phyloP scores from a whole-genome alignment of 2,113 vertebrate species.

The Thamnophis sirtalis region DNA sequence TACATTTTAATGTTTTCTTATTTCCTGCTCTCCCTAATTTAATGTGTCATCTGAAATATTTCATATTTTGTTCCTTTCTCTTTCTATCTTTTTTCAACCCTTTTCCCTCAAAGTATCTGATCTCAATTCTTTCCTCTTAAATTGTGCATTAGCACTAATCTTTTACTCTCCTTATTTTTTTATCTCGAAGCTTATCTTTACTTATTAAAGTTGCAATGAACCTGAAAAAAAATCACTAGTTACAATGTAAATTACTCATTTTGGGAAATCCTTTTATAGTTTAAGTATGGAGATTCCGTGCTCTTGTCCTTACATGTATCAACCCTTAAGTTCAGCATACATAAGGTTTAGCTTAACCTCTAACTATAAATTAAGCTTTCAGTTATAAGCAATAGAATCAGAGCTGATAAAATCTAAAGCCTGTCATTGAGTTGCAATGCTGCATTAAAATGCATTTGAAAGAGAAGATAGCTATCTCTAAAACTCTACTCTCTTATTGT shows the following conservation, averaged over 20 bases:
- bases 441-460: neutral
- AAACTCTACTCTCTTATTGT: neutral
- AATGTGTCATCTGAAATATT: no score
- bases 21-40: no score
- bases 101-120: neutral
- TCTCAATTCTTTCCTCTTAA: conserved; percentile 24
- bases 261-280: neutral
- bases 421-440: neutral
- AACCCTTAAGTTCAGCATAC: neutral
- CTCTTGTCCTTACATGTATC: neutral
- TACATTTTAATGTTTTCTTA: no score
- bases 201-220: neutral
- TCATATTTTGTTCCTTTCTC: no score
- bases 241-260: neutral
- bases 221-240: neutral
- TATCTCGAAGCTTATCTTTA: conserved; percentile 23
- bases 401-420: neutral
- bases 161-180: neutral
- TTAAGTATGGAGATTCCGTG: neutral
- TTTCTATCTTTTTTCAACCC: no score
- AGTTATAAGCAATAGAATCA: neutral
- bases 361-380: neutral
- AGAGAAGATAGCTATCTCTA: neutral
- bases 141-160: neutral
- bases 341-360: neutral